These are phyloP conservation scores for Syrmaticus mikado DNA, from an alignment of 2,113 vertebrate genomes.

Conservation along the genomic window DNA sequence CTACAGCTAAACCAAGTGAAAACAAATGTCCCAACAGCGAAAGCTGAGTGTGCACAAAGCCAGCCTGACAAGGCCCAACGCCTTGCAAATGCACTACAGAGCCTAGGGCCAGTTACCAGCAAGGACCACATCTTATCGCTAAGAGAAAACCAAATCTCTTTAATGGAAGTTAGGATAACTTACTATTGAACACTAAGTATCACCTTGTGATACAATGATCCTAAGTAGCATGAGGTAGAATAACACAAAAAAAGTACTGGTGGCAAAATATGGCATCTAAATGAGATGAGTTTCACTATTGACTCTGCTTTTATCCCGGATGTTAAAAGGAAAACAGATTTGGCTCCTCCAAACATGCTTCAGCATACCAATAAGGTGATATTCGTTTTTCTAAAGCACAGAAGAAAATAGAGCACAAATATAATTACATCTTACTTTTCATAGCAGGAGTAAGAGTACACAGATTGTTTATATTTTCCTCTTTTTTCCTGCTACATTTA, in stretches of 20 bases:
- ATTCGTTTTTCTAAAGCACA: not conserved
- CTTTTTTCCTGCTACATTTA: not conserved
- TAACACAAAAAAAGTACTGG: not conserved
- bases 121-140: fast-evolving
- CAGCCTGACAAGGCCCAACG: not conserved
- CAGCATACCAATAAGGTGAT: not conserved
- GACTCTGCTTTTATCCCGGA: not conserved
- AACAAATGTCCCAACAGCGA: not conserved
- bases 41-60: not conserved
- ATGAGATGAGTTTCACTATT: fast-evolving
- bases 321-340: not conserved
- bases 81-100: not conserved
- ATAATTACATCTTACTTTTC: not conserved
- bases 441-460: not conserved
- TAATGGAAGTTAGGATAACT: fast-evolving
- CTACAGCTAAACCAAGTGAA: not conserved
- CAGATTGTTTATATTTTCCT: not conserved
- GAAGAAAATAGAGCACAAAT: not conserved
- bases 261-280: not conserved
- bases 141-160: not conserved
- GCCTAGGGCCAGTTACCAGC: not conserved
- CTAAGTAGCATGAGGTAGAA: not conserved
- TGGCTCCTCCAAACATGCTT: not conserved
- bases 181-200: not conserved
- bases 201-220: too few species aligned